A percentile compares a stretch with the other conserved stretches of the same genome.
phyloP scores from a whole-genome alignment of 1,140 invertebrate species.

The Procambarus clarkii region DNA sequence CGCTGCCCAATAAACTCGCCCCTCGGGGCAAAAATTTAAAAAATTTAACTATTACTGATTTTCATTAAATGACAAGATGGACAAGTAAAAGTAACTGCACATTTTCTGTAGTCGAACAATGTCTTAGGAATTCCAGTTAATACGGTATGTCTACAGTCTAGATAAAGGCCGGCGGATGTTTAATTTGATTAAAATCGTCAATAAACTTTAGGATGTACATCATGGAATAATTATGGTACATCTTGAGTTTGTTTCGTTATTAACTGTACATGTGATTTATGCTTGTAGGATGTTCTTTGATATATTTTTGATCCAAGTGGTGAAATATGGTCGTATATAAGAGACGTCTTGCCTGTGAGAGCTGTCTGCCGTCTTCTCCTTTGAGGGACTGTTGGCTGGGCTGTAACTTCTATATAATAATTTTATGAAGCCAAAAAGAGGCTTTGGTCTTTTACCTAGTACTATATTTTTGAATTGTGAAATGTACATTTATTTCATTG shows the following conservation, averaged over 20 bases:
- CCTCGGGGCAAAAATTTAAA: no score
- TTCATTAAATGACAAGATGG: background rate
- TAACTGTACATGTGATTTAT: background rate
- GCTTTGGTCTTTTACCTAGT: conserved; percentile 28
- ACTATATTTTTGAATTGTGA: conserved; percentile 27
- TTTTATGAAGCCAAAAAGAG: conserved; percentile 35
- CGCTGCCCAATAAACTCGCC: no score
- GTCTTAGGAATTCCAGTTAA: background rate
- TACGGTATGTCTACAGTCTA: background rate
- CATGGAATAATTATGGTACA: background rate
- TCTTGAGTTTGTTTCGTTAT: background rate
- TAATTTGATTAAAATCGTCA: background rate
- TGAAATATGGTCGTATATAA: background rate
- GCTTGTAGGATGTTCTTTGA: background rate
- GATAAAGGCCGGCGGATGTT: background rate
- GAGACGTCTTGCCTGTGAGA: background rate
- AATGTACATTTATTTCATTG: conserved; percentile 31
- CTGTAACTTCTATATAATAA: background rate
- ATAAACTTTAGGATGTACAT: background rate
- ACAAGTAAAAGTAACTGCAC: background rate
- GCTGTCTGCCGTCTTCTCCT: background rate
- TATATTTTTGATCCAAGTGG: background rate
- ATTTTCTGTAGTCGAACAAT: background rate
- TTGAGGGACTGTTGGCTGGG: conserved; percentile 14
- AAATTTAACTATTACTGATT: background rate